Evolutionary conservation across 2,888 invertebrate genomes (phyloP).

Genomic region (Pandemis cinnamomeana): DNA sequence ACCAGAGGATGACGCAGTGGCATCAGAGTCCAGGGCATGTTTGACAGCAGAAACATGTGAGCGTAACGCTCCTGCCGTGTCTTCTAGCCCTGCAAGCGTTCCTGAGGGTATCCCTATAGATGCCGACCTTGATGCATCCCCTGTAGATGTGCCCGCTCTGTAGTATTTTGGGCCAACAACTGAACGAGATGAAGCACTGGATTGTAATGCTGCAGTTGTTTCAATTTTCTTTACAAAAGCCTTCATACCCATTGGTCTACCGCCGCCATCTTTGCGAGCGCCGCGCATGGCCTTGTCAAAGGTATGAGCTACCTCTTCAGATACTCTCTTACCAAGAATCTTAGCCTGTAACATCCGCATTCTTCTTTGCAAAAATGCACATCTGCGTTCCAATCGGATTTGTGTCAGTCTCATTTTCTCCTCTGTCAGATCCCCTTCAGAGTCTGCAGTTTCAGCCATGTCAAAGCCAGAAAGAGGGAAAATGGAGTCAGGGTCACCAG

Average conservation of each 20-base stretch:
- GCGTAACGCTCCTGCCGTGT: conserved; percentile 89
- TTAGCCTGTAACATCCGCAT: conserved; percentile 90
- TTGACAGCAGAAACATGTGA: conserved; percentile 90
- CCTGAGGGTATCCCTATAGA: conserved; percentile 83
- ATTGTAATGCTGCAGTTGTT: conserved; percentile 74
- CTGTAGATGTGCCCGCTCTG: conserved; percentile 87
- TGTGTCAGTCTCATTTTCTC: conserved; percentile 83
- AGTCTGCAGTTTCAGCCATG: conserved; percentile 80
- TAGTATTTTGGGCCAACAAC: conserved; percentile 74
- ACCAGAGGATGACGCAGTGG: conserved; percentile 96
- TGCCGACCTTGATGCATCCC: conserved; percentile 90
- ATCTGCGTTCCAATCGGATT: conserved; percentile 86
- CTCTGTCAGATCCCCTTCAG: conserved; percentile 80
- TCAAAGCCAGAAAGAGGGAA: conserved; percentile 77
- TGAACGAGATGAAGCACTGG: conserved; percentile 70
- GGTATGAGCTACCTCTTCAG: conserved; percentile 88
- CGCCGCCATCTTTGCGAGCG: conserved; percentile 84
- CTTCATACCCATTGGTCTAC: conserved; percentile 74
- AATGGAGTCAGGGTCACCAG: conserved; percentile 79
- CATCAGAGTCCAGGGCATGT: conserved; percentile 94
- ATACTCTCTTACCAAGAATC: conserved; percentile 90
- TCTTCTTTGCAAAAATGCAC: conserved; percentile 89
- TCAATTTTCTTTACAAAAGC: conserved; percentile 76
- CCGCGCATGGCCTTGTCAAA: conserved; percentile 90
- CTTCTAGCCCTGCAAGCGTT: conserved; percentile 88